phyloP scores from a whole-genome alignment of 2,888 invertebrate species.

The Tipula unca region DNA sequence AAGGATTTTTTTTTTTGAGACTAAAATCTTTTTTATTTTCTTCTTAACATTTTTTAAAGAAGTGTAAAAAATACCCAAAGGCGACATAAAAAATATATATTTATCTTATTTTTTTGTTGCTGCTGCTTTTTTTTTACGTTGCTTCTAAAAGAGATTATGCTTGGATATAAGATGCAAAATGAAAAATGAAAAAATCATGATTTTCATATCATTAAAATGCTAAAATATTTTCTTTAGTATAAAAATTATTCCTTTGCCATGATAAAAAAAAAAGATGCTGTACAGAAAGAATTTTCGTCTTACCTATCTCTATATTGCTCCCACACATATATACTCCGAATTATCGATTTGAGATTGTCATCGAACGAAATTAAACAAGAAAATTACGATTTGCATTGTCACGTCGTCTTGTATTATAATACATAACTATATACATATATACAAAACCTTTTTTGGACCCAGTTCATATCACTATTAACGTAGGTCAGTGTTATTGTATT shows the following conservation, averaged over 20 bases:
- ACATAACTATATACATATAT: not conserved
- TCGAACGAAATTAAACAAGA: not conserved
- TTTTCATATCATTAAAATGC: slow-evolving; percentile 14
- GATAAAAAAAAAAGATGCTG: not conserved
- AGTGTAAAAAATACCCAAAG: not conserved
- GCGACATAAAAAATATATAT: not conserved
- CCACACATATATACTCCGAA: not conserved
- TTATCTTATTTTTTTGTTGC: not conserved
- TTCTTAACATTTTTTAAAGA: not conserved
- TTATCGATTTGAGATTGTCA: not conserved
- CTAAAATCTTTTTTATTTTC: not conserved
- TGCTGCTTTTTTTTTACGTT: not conserved
- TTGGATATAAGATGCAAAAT: not conserved
- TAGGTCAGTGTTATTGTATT: not conserved
- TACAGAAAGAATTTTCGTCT: not conserved
- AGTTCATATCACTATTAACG: not conserved
- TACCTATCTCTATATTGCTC: not conserved
- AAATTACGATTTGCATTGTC: not conserved
- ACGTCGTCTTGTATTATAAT: slow-evolving; percentile 9
- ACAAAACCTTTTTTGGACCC: not conserved
- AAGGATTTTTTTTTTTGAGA: not conserved
- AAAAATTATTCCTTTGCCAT: not conserved
- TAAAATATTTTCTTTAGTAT: not conserved
- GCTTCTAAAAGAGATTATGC: not conserved
- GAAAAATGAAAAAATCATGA: slow-evolving; percentile 14